Base-by-base conservation (phyloP, 2,888 invertebrate genomes). In the Ectemnius cavifrons region DNA sequence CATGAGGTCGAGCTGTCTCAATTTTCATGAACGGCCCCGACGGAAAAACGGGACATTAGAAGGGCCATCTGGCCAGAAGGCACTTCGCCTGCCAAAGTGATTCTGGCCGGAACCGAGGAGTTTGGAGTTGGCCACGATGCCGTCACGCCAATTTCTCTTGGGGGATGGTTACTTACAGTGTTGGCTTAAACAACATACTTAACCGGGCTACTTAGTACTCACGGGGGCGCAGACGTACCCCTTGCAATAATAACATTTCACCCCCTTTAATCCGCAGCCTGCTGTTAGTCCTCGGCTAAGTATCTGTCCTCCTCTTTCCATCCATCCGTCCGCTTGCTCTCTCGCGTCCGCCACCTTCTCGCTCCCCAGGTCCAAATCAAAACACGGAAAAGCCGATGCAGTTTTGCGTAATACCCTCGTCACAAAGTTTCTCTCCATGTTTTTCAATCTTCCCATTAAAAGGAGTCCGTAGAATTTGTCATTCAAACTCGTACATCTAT, bases 151-250 rank as follows among this genome's bases (percentile, higher is more conserved):
- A 87, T 87, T 88, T 88, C 89, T 87, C 85, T 52, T 74, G 77
- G 85, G 81, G 86, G 87, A 89, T 86, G 85, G 89, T 89, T 89
- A 88, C 89, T 90, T 87, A 84, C 89, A 84, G 83, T 90, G 91
- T 91, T 91, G 85, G 89, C 88, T 91, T 85, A 89, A 89, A 90
- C 89, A 91, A 91, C 91, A 91, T 89, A 91, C 91, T 91, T 90
- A 90, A 88, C 87, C 86, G 84, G 85, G 89, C 89, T 90, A 90
- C 90, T 90, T 90, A 89, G 88, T 85, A 86, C 87, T 82, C 81
- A 81, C 81, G 84, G 80, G 37, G 37, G 76, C 76, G 82, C 79
- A 84, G 84, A 86, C 87, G 87, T 90, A 88, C 89, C 89, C 90
- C 88, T 90, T 90, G 89, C 89, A 90, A 89, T 88, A 90, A 91